Evolutionary conservation across 1,140 invertebrate species (phyloP), one percentile per base, ranked within the genome.

Genomic region (Paralvinella palmiformis): DNA sequence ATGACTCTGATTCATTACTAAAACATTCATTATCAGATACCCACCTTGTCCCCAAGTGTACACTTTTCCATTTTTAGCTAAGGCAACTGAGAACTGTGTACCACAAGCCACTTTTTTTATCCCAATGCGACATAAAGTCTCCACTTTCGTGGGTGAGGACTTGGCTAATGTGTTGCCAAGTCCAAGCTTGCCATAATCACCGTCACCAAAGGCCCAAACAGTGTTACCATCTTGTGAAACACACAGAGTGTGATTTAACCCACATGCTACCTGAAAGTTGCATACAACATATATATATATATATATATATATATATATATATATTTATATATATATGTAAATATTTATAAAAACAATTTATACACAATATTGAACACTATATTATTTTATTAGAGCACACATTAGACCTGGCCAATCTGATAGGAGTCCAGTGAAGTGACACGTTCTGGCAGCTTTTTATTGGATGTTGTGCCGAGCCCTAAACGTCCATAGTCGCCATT

Each of bases 181-280:
- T 7, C 86, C 86, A 31, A 87, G 75, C 75, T 88, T 87, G 10
- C 87, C 87, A 78, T 85, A 86, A 70, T 87, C 86, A 4, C 86
- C 85, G 78, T 88, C 86, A 2, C 87, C 87, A 79, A 88, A 88
- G 2, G 85, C 79, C 85, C 85, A 88, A 0, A 86, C 85, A n/a
- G 73, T 82, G 59, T 77, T 77, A 2, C 85, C 85, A 72, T 87
- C 85, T 13, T 71, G 63, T 10, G 84, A 85, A 35, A 86, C 75
- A 74, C 85, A 86, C 24, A 87, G 79, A 0, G 86, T 88, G 75
- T 88, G 86, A 69, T 86, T 87, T 33, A 86, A 74, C 17, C 86
- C 86, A 78, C 86, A 87, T 22, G 86, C 79, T 10, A 85, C 84
- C 74, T 83, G 69, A 41, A 13, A 27, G 17, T n/a, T 17, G 53